Conservation (phyloP, 64 coral and sea anemone genomes). For the Trachythela sp. region DNA sequence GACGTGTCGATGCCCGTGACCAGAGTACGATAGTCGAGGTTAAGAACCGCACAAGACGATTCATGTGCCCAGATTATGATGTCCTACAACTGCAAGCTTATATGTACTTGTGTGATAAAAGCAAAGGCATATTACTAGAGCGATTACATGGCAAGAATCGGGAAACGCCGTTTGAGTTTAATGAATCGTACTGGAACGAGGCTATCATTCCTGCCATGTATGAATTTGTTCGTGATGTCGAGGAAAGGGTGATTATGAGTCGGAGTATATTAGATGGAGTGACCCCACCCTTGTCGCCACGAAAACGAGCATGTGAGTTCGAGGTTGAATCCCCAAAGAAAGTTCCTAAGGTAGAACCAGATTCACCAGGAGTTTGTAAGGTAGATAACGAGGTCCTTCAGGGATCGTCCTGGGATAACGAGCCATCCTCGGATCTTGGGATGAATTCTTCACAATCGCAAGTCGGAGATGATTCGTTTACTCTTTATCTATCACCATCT, state of each 20-base stretch:
- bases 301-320: constrained; percentile 46
- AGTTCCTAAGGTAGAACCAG: background rate
- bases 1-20: constrained; percentile 70
- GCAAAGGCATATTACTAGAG: constrained; percentile 73
- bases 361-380: background rate
- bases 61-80: constrained; percentile 90
- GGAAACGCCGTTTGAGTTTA: constrained; percentile 68
- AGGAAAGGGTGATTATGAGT: constrained; percentile 54
- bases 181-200: constrained; percentile 59
- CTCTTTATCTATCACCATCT: background rate
- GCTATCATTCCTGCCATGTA: constrained; percentile 57
- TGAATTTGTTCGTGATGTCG: constrained; percentile 68
- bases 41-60: constrained; percentile 80
- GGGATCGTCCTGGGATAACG: background rate
- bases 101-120: constrained; percentile 68
- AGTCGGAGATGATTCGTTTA: background rate
- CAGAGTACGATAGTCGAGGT: constrained; percentile 83
- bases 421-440: background rate
- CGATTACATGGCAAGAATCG: constrained; percentile 59
- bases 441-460: background rate
- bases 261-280: constrained; percentile 51
- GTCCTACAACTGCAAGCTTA: constrained; percentile 89
- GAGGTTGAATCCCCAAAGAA: background rate
- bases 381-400: background rate
- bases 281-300: constrained; percentile 25